A percentile compares a stretch with the other conserved stretches of the same genome.
phyloP scores from a whole-genome alignment of 2,797 vertebrate species.

The Sciurus vulgaris region DNA sequence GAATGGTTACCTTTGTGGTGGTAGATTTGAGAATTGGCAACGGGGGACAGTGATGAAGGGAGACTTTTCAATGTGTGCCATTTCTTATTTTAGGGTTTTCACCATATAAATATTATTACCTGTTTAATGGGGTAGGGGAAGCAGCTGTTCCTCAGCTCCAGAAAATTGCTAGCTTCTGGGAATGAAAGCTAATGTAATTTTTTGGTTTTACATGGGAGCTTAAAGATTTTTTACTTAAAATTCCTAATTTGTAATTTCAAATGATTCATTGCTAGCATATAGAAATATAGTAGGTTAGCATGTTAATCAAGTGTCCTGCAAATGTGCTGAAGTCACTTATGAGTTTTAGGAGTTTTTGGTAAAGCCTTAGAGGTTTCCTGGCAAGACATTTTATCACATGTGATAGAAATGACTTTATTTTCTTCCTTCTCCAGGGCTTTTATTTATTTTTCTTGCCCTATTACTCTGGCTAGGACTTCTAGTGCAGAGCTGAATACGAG shows the following conservation, averaged over 20 bases:
- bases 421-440: background rate
- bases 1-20: no score
- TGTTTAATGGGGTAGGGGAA: background rate
- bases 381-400: background rate
- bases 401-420: background rate
- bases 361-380: background rate
- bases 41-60: background rate
- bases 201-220: conserved; percentile 12
- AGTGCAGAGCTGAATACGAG: background rate
- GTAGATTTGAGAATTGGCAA: background rate
- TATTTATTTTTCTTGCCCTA: conserved; percentile 56
- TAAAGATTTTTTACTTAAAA: background rate
- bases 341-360: conserved; percentile 1
- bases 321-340: background rate
- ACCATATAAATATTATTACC: background rate
- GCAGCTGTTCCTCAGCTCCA: background rate
- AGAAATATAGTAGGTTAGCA: background rate
- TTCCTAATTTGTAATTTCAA: conserved; percentile 40
- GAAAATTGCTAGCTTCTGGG: background rate
- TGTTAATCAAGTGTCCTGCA: background rate
- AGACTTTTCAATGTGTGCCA: background rate
- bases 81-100: conserved; percentile 11
- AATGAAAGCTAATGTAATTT: background rate
- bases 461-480: background rate
- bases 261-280: background rate